A percentile compares a stretch with the other conserved stretches of the same genome.
phyloP scores from a whole-genome alignment of 1,140 invertebrate species.

The Zaprionus lachaisei region DNA sequence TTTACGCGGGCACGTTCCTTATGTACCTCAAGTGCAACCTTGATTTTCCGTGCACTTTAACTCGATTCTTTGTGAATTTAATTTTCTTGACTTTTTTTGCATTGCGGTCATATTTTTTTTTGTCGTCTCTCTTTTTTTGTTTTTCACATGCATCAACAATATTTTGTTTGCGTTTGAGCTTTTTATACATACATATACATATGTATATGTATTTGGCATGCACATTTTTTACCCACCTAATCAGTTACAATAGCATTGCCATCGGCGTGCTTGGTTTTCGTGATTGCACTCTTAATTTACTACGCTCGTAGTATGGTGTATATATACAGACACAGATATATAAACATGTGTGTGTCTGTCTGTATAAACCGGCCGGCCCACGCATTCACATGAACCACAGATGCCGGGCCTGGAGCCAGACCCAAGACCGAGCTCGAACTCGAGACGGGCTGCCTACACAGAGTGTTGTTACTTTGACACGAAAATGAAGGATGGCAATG shows the following conservation, averaged over 20 bases:
- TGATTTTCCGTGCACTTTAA: conserved; percentile 70
- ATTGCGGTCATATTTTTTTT: conserved; percentile 19
- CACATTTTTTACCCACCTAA: conserved; percentile 63
- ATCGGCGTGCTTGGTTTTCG: conserved; percentile 64
- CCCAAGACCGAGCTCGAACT: conserved; percentile 7
- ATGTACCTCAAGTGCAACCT: conserved; percentile 63
- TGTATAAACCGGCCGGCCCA: conserved; percentile 70
- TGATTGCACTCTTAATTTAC: conserved; percentile 77
- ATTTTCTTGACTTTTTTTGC: conserved; percentile 25
- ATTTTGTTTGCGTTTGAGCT: conserved; percentile 32
- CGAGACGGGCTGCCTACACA: conserved; percentile 52
- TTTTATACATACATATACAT: background rate
- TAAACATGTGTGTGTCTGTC: conserved; percentile 7
- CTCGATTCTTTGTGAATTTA: conserved; percentile 19
- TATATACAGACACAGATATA: conserved; percentile 17
- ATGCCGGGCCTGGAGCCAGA: conserved; percentile 21
- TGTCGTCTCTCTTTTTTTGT: conserved; percentile 41
- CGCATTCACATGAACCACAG: conserved; percentile 60
- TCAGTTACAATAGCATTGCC: conserved; percentile 70
- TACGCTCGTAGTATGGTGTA: conserved; percentile 57
- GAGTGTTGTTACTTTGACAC: conserved; percentile 53
- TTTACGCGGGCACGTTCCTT: conserved; percentile 65
- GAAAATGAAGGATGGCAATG: conserved; percentile 30
- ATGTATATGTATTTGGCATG: conserved; percentile 34
- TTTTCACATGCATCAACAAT: conserved; percentile 74